Evolutionary conservation across 64 coral and sea anemone genomes (phyloP), one percentile per base, ranked within the genome.

Genomic region (Stichodactyla helianthus): DNA sequence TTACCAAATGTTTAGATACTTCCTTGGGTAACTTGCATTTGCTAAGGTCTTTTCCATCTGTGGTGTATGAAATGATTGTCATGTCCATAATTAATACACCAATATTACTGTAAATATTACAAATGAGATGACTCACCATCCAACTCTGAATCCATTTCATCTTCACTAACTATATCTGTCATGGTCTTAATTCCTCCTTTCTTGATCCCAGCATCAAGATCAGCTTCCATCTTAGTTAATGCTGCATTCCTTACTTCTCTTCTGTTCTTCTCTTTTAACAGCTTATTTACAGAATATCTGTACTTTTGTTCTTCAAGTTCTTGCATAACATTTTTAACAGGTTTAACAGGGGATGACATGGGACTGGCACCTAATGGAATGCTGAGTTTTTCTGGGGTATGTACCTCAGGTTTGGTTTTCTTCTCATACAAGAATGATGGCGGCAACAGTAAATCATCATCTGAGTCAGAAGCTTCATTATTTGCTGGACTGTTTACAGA

Each of bases 1-100:
- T 71, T 70, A 77, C 78, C 51, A 95, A 85, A 78, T 93, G 91
- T 86, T 87, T 92, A 53, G 92, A 89, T 44, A 95, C 35, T 50
- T 95, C 94, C 19, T 85, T 62, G 26, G 94, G 94, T 28, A 93
- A 82, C 7, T 83, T 85, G 70, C 94, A 95, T n/a, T 95, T 64
- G 6, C 84, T 90, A 11, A 95, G 85, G 79, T 95, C 94, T 57
- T 83, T 89, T 4, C 94, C 94, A 93, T 95, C 94, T 95, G 83
- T 31, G 68, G 22, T 65, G 62, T 58, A 70, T 51, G 52, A 54
- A 90, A 77, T 13, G 11, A 22, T 13, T 51, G 25, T 83, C 27
- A 83, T 55, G 20, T 17, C 59, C 16, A 60, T 65, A n/a, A n/a
- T 58, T 58, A 58, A 58, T 9, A 58, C 55, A 58, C 55, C 8